phyloP scores from a whole-genome alignment of 1,140 invertebrate genomes.

The Pogonognathellus flavescens region DNA sequence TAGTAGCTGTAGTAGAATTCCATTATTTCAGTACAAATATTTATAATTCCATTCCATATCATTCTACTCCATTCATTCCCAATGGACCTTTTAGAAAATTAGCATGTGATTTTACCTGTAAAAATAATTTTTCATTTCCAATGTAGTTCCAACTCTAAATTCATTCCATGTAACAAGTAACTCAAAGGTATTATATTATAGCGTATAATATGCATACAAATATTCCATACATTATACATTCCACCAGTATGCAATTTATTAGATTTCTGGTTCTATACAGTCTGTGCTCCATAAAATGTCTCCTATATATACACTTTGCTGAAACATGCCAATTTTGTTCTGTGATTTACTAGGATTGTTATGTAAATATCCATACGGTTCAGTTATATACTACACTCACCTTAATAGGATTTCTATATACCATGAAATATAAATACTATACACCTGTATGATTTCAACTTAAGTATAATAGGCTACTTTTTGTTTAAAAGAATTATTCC shows the following conservation, averaged over 20 bases:
- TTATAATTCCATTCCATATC: constrained; percentile 5
- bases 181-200: too few species aligned
- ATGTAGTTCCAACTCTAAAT: not conserved
- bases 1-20: not conserved
- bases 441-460: not conserved
- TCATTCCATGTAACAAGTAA: too few species aligned
- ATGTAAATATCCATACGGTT: not conserved
- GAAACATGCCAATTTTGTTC: constrained; percentile 35
- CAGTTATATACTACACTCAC: constrained; percentile 17
- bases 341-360: constrained; percentile 40
- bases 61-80: not conserved
- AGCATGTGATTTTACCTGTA: constrained; percentile 9
- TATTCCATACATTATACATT: not conserved
- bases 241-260: constrained; percentile 1
- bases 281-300: not conserved
- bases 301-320: not conserved
- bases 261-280: not conserved
- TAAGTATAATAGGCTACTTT: not conserved
- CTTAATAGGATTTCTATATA: not conserved
- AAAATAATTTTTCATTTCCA: not conserved
- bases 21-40: constrained; percentile 37
- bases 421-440: not conserved
- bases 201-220: not conserved
- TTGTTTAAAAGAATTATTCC: not conserved
- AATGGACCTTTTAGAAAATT: not conserved